Evolutionary conservation across 2,888 invertebrate species (phyloP).

Genomic region (Galeruca laticollis): DNA sequence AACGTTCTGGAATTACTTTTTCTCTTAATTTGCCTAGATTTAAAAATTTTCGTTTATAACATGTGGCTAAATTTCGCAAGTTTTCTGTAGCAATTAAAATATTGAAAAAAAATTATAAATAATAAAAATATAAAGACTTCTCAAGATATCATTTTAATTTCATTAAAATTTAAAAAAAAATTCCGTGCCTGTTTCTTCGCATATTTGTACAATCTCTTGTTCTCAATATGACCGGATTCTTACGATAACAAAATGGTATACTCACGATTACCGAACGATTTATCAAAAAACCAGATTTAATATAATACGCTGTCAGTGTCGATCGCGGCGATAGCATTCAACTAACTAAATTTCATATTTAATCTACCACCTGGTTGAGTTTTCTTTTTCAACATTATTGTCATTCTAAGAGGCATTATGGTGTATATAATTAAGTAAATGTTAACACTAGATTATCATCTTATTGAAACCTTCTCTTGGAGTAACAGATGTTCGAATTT

Average conservation of each 20-base stretch:
- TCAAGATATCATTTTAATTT: too few relatives aligned
- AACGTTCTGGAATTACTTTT: too few relatives aligned
- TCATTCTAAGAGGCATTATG: constrained; percentile 43
- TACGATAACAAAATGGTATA: constrained; percentile 53
- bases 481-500: constrained; percentile 25
- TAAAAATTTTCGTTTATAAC: too few relatives aligned
- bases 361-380: constrained; percentile 54
- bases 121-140: too few relatives aligned
- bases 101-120: too few relatives aligned
- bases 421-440: constrained; percentile 46
- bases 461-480: constrained; percentile 19
- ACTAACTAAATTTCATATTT: constrained; percentile 44
- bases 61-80: too few relatives aligned
- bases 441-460: constrained; percentile 38
- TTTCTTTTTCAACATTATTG: constrained; percentile 44
- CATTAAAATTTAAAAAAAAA: too few relatives aligned
- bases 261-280: constrained; percentile 57
- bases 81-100: too few relatives aligned
- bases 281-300: constrained; percentile 61
- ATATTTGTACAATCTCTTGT: neutral
- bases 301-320: constrained; percentile 53
- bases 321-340: constrained; percentile 53
- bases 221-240: constrained; percentile 26
- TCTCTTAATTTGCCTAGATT: too few relatives aligned
- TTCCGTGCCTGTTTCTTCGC: too few relatives aligned